Conservation (phyloP, 2,797 vertebrate species). For the Myotis daubentonii region DNA sequence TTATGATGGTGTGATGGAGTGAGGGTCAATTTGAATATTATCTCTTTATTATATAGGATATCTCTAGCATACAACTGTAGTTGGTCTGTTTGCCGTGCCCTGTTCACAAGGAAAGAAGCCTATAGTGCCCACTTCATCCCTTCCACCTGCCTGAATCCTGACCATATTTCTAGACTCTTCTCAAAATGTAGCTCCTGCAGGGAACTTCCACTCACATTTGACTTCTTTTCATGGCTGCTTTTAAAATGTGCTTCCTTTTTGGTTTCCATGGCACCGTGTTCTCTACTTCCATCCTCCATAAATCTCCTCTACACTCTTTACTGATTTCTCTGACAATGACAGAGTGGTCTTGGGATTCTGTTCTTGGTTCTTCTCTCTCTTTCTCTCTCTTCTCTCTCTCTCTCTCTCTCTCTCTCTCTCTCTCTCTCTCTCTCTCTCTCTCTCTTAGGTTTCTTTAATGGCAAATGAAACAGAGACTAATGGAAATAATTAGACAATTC, state of each 20-base stretch:
- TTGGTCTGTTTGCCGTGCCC: not conserved
- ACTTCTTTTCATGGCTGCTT: not conserved
- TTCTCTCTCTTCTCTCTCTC: not conserved
- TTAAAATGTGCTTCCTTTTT: not conserved
- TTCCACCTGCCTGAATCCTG: not conserved
- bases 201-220: not conserved
- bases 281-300: not conserved
- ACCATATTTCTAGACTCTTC: not conserved
- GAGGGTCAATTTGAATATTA: too few species aligned
- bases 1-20: too few species aligned
- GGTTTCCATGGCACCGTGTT: not conserved
- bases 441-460: not conserved
- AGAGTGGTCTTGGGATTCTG: not conserved
- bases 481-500: not conserved
- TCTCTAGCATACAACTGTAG: not conserved
- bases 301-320: not conserved
- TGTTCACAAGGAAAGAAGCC: not conserved
- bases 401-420: not conserved
- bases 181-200: not conserved
- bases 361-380: not conserved
- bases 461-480: constrained; percentile 40
- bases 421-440: not conserved
- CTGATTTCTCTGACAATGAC: not conserved
- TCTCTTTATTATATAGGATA: too few species aligned
- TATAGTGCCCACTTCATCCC: not conserved